A percentile compares a stretch with the other conserved stretches of the same genome.
Evolutionary conservation across 2,888 invertebrate genomes (phyloP).

Genomic region (Polyploca ridens): DNA sequence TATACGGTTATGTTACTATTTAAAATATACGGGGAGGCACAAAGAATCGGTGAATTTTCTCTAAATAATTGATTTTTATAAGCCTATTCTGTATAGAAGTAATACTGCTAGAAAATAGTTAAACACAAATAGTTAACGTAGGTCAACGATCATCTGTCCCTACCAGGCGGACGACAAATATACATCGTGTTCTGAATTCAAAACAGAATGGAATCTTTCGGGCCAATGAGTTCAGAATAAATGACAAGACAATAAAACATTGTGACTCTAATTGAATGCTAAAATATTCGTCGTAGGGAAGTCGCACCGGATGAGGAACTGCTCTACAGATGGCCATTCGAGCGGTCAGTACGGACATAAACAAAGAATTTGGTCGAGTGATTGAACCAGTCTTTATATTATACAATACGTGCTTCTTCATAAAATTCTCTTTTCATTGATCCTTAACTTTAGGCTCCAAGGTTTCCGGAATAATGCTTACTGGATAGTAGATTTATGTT

Average conservation of each 20-base stretch:
- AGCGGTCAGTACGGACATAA: conserved; percentile 25
- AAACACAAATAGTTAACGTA: background rate
- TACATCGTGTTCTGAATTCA: conserved; percentile 6
- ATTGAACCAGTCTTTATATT: conserved; percentile 11
- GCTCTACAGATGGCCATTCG: conserved; percentile 23
- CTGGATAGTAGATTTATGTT: background rate
- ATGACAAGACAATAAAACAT: conserved; percentile 16
- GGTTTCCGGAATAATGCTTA: background rate
- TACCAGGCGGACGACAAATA: background rate
- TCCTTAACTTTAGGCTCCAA: background rate
- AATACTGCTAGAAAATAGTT: background rate
- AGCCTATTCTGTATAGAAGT: background rate
- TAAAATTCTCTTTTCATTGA: background rate
- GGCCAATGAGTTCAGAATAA: conserved; percentile 6
- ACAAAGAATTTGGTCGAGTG: conserved; percentile 24
- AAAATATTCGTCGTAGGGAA: conserved; percentile 35
- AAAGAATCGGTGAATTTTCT: too few relatives aligned
- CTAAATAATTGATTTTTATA: too few relatives aligned
- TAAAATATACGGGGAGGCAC: background rate
- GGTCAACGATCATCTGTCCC: background rate
- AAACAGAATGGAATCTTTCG: conserved; percentile 2
- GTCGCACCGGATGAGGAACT: conserved; percentile 29
- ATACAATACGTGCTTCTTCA: conserved; percentile 8
- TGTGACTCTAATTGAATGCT: conserved; percentile 33
- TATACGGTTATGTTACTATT: too few relatives aligned